phyloP scores from a whole-genome alignment of 2,888 invertebrate species.

The Dasypolia templi region DNA sequence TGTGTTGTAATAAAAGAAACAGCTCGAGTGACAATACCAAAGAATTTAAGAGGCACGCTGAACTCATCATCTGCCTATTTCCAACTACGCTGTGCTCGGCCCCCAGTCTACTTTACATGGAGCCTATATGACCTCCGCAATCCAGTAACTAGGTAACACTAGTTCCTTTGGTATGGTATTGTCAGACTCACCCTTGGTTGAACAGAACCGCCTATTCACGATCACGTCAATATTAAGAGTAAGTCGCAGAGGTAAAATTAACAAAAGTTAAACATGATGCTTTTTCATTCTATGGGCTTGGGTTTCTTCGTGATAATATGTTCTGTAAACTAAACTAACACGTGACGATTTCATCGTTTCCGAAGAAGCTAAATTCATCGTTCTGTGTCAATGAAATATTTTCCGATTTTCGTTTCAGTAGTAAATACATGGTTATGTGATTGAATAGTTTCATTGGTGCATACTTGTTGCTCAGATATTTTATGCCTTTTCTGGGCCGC shows the following conservation, averaged over 20 bases:
- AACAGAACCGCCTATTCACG: no score
- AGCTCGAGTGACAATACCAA: neutral
- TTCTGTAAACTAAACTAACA: neutral
- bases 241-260: neutral
- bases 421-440: neutral
- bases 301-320: neutral
- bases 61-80: neutral
- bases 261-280: neutral
- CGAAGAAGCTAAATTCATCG: neutral
- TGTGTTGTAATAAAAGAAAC: neutral
- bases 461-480: neutral
- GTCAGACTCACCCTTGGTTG: neutral
- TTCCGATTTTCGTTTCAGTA: neutral
- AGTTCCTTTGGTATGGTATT: neutral
- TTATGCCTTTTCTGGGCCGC: neutral
- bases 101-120: neutral
- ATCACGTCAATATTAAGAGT: neutral
- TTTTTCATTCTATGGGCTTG: neutral
- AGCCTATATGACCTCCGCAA: neutral
- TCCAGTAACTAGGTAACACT: neutral
- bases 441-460: neutral
- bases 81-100: neutral
- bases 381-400: neutral
- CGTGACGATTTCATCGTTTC: neutral
- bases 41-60: no score